phyloP scores from a whole-genome alignment of 1,140 invertebrate genomes.

The Drosophila kepulauana region DNA sequence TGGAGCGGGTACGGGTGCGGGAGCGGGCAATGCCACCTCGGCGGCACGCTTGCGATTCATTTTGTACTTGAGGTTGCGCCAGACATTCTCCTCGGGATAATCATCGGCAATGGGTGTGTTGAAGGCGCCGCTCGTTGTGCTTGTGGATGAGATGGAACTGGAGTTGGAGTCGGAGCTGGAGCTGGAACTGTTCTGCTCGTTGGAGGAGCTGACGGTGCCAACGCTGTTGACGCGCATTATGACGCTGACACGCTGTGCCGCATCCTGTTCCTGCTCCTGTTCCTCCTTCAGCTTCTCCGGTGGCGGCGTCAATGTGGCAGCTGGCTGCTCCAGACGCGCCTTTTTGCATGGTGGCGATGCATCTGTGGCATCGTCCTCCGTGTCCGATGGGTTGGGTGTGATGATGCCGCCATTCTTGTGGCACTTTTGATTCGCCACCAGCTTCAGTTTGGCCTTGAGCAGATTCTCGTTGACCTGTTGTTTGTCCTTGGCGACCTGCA shows the following conservation, averaged over 20 bases:
- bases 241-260: conserved; percentile 87
- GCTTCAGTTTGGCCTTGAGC: conserved; percentile 75
- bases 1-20: conserved; percentile 5
- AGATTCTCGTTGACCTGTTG: conserved; percentile 72
- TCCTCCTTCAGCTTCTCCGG: conserved; percentile 55
- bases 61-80: conserved; percentile 92
- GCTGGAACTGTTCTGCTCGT: conserved; percentile 33
- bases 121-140: conserved; percentile 9
- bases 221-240: conserved; percentile 93
- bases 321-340: conserved; percentile 68
- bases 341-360: conserved; percentile 85
- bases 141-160: conserved; percentile 31
- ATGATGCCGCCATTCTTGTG: conserved; percentile 70
- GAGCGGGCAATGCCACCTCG: conserved; percentile 57
- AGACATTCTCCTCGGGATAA: conserved; percentile 87
- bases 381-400: conserved; percentile 86
- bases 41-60: conserved; percentile 87
- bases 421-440: conserved; percentile 63
- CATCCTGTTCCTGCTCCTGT: conserved; percentile 36
- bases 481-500: conserved; percentile 65
- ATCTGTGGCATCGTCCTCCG: conserved; percentile 85
- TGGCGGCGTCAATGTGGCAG: conserved; percentile 63
- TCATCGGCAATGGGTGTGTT: conserved; percentile 59
- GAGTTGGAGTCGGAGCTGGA: conserved; percentile 22
- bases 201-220: conserved; percentile 85